phyloP scores from a whole-genome alignment of 1,140 invertebrate species.

The Eufriesea mexicana region DNA sequence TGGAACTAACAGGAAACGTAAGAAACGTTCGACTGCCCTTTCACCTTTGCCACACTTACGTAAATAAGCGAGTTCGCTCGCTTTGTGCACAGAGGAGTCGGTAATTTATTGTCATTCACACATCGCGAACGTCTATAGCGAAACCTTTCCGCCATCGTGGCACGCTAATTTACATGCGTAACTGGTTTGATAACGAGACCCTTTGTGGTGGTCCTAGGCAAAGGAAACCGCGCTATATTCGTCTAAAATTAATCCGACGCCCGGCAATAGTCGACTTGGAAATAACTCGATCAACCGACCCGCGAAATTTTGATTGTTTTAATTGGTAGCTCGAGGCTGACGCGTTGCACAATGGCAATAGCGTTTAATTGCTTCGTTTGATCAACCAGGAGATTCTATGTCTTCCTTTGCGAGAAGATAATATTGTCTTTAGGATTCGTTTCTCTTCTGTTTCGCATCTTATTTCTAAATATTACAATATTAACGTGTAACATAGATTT shows the following conservation, averaged over 20 bases:
- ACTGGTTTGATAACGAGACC: neutral
- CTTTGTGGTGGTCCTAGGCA: neutral
- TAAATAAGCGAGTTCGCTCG: neutral
- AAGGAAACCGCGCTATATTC: neutral
- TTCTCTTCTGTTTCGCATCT: too few relatives aligned
- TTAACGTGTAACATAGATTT: too few relatives aligned
- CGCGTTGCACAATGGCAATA: neutral
- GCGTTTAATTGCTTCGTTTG: neutral
- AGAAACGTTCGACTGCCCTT: neutral
- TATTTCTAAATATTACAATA: too few relatives aligned
- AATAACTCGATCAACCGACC: neutral
- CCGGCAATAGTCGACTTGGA: neutral
- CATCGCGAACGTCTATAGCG: neutral
- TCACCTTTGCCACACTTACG: neutral
- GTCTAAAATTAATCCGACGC: conserved; percentile 14
- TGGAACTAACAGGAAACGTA: conserved; percentile 9
- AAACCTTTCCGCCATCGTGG: neutral
- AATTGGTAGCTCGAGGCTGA: neutral
- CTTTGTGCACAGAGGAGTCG: neutral
- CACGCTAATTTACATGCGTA: neutral
- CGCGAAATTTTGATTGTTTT: neutral
- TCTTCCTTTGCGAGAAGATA: too few relatives aligned
- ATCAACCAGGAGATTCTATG: neutral
- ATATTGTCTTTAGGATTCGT: too few relatives aligned
- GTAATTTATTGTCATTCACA: conserved; percentile 26